phyloP scores from a whole-genome alignment of 2,797 vertebrate species.

The Pempheris klunzingeri region DNA sequence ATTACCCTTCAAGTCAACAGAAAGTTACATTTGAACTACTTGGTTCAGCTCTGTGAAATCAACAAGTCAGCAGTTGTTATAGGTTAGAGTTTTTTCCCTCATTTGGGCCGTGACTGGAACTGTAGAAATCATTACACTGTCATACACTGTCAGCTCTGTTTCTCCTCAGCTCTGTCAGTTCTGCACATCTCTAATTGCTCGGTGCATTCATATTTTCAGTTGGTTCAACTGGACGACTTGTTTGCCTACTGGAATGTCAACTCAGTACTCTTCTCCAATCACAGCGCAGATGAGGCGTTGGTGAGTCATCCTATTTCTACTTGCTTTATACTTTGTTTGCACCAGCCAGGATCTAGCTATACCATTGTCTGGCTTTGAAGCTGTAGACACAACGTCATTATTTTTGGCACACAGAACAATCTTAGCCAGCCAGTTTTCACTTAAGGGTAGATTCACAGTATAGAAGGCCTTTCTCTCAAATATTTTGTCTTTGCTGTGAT shows the following conservation, averaged over 20 bases:
- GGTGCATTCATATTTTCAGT: slow-evolving; percentile 78
- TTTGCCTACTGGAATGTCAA: slow-evolving; percentile 99
- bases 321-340: background rate
- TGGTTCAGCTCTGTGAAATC: background rate
- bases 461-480: background rate
- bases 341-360: background rate
- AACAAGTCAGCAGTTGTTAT: background rate
- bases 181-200: slow-evolving; percentile 21
- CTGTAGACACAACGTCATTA: background rate
- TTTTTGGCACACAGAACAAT: background rate
- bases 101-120: slow-evolving; percentile 6
- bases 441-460: background rate
- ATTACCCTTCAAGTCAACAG: background rate
- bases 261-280: slow-evolving; percentile 91
- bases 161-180: background rate
- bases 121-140: background rate
- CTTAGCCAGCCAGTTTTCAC: background rate
- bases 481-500: background rate
- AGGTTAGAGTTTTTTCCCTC: background rate
- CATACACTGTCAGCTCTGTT: slow-evolving; percentile 3
- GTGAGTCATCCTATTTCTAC: slow-evolving; percentile 82
- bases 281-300: slow-evolving; percentile 88
- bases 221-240: slow-evolving; percentile 94
- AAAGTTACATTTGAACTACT: slow-evolving; percentile 9
- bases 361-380: background rate